Evolutionary conservation across 2,888 invertebrate genomes (phyloP), one percentile per base, ranked within the genome.

Genomic region (Andrena flavipes): DNA sequence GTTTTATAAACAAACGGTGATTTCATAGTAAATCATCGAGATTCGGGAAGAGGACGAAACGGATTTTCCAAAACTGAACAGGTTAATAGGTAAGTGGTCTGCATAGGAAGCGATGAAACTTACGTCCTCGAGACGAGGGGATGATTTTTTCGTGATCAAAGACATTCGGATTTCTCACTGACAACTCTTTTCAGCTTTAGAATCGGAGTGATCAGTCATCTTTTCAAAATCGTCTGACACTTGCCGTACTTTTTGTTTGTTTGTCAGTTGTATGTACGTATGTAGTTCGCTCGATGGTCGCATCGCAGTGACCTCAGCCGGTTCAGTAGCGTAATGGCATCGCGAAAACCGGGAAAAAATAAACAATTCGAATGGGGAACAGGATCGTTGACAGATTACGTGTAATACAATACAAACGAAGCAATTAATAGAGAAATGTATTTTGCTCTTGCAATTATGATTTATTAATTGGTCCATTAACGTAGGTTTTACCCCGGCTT

Each of bases 201-300:
- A 42, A 74, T 71, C 64, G 29, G 33, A 74, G 59, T 72, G 60
- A 74, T 80, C 71, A 60, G 80, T 86, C 91, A 91, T 90, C 35
- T 60, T 87, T 85, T 78, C 67, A 64, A 54, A 87, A 76, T 85
- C 72, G 60, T 82, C 84, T 90, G 88, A 90, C 91, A 90, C 84
- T 76, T 88, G 75, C 60, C 78, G 80, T 76, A 86, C 86, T 87
- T 87, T 87, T 88, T 91, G 91, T 91, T 91, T 91, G 88, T 91
- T 91, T 90, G 85, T 82, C 76, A 76, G 74, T 72, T 73, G 70
- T 69, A 26, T 2, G 2, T 26, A 68, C 71, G 70, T 69, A 26
- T 2, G 2, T 26, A 68, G 81, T 84, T 81, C 85, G 73, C 29
- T 79, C 54, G 54, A 77, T 67, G 76, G 72, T 59, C 64, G 76